These are phyloP conservation scores for Chironomus tentans DNA, from an alignment of 2,888 invertebrate genomes.

Conservation along the genomic window DNA sequence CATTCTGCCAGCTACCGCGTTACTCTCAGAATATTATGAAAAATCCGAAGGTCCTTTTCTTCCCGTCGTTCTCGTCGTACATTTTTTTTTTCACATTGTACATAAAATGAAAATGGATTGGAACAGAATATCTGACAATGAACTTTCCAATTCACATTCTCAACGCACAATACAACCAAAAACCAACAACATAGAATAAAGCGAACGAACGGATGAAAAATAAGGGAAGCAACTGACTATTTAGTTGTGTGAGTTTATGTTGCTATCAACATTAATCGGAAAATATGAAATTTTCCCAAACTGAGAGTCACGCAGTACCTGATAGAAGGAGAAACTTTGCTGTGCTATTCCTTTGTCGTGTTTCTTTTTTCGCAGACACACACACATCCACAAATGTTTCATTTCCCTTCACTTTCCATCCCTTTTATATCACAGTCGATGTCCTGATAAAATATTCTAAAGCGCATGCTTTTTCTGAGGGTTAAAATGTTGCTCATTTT, in stretches of 20 bases:
- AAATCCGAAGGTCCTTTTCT: conserved; percentile 1
- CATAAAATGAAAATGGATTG: neutral
- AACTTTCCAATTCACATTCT: conserved; percentile 8
- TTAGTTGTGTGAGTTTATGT: neutral
- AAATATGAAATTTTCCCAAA: conserved; percentile 34
- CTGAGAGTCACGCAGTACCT: conserved; percentile 88
- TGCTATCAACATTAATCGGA: neutral
- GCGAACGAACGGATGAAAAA: neutral
- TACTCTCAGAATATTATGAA: conserved; percentile 37
- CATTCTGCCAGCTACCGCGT: conserved; percentile 41
- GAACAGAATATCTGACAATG: conserved; percentile 3
- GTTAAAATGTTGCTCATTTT: too few species aligned
- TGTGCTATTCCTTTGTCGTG: neutral
- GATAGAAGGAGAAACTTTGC: conserved; percentile 42
- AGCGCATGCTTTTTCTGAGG: conserved; percentile 4
- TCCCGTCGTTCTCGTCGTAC: neutral
- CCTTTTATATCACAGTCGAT: neutral
- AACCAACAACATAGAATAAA: neutral
- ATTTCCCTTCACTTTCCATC: conserved; percentile 6
- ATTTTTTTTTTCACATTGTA: too few species aligned
- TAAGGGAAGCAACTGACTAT: neutral
- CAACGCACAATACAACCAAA: neutral
- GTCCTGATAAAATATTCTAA: neutral
- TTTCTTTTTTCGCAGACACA: neutral
- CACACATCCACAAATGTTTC: neutral